Conservation (phyloP, 2,888 invertebrate species). For the Dusona sp. region DNA sequence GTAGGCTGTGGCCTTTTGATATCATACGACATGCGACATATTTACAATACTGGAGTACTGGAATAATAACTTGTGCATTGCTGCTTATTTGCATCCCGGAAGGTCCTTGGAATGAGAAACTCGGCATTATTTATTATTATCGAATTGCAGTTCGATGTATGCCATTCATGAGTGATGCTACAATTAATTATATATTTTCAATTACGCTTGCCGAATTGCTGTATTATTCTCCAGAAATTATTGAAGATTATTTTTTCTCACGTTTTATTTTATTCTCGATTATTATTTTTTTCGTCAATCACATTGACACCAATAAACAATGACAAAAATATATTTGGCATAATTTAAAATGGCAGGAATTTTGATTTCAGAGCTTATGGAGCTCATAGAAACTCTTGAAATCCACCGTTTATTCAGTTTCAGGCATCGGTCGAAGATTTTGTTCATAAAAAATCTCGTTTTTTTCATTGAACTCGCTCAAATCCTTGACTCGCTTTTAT, state of each 20-base stretch:
- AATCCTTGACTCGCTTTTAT: background rate
- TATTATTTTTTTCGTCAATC: background rate
- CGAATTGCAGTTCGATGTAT: too few species aligned
- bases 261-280: background rate
- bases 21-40: background rate
- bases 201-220: background rate
- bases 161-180: conserved; percentile 10
- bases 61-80: conserved; percentile 7
- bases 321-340: background rate
- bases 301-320: background rate
- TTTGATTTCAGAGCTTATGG: background rate
- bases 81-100: conserved; percentile 39
- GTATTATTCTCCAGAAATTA: background rate
- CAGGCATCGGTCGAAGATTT: background rate
- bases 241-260: background rate
- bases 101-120: conserved; percentile 43
- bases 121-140: conserved; percentile 23
- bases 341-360: background rate
- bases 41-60: background rate
- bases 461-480: background rate
- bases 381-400: background rate
- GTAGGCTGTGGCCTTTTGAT: background rate
- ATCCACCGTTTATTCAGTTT: conserved; percentile 22
- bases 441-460: background rate
- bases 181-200: conserved; percentile 17